These are phyloP conservation scores for Leptothorax acervorum DNA, from an alignment of 2,888 invertebrate genomes.

Conservation along the genomic window DNA sequence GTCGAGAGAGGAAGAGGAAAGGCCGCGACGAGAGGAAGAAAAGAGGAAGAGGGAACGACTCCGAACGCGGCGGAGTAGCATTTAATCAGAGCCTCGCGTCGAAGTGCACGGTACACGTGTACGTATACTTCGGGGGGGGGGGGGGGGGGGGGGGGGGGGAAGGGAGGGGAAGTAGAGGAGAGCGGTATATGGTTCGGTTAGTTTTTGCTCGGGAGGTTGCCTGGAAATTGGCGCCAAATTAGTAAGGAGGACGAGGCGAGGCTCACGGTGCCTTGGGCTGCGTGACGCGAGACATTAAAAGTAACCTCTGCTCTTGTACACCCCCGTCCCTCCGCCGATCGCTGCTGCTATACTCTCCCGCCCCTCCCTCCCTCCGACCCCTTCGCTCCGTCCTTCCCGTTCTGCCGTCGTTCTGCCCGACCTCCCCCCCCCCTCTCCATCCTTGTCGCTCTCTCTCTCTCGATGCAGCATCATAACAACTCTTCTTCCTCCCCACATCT, in stretches of 20 bases:
- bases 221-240: constrained; percentile 86
- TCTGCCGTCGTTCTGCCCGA: constrained; percentile 64
- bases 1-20: neutral
- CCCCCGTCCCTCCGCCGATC: constrained; percentile 68
- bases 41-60: constrained; percentile 69
- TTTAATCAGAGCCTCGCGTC: constrained; percentile 83
- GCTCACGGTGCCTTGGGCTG: constrained; percentile 82
- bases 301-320: constrained; percentile 83
- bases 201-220: constrained; percentile 85
- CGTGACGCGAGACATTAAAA: constrained; percentile 86
- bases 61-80: constrained; percentile 81
- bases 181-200: constrained; percentile 84
- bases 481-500: constrained; percentile 35
- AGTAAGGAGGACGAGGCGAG: constrained; percentile 85
- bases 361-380: constrained; percentile 49
- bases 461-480: constrained; percentile 36
- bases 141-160: neutral
- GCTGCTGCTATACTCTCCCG: constrained; percentile 55
- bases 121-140: constrained; percentile 55
- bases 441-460: constrained; percentile 56
- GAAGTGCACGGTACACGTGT: constrained; percentile 77
- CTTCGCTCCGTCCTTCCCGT: constrained; percentile 52
- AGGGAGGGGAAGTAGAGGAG: constrained; percentile 23
- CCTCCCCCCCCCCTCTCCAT: constrained; percentile 8
- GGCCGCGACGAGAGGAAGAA: constrained; percentile 42